Base-by-base conservation (phyloP, 2,113 vertebrate species). In the Hydropotes inermis region DNA sequence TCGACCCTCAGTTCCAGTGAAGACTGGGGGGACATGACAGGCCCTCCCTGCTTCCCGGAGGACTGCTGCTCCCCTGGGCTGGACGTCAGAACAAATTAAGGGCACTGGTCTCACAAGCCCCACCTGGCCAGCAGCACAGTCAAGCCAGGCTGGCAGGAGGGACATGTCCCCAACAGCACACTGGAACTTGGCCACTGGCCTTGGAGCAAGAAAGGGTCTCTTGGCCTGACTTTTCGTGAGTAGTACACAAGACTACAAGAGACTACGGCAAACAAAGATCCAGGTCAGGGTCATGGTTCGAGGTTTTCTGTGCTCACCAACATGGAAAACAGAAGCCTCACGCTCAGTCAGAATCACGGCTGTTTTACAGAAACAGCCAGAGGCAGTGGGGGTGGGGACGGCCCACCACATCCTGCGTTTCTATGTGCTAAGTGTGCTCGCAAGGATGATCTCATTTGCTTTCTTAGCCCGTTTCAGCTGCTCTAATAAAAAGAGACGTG, bases 61-160 rank as follows among this genome's bases (percentile, higher is more conserved):
- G 58, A 16, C 1, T 11, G 39, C 47, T 3, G 2, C 7, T 83
- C 45, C 79, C 84, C 50, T 14, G 50, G 70, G 79, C 79, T 96
- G 70, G 67, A 70, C 0, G 36, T 97, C 96, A 92, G 61, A 43
- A 64, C 39, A n/a, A 94, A 96, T 92, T 83, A 96, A 92, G 95
- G 84, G 81, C 87, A 39, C 82, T 87, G 36, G 67, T 30, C 60
- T 96, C 60, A 12, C 45, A 52, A 86, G 55, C 27, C 28, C 17
- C 54, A 93, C 82, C 54, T 93, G 95, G 92, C 64, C 6, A 0
- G 57, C 58, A 55, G 91, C 45, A 16, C 0, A 3, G 81, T 83
- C 39, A 14, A 55, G 82, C 81, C 1, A 11, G 27, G 55, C 76
- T 57, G 54, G 64, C 64, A 36, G 50, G 28, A 85, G 84, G 33